Evolutionary conservation across 2,888 invertebrate genomes (phyloP), one percentile per base, ranked within the genome.

Genomic region (Nomada ferruginata): DNA sequence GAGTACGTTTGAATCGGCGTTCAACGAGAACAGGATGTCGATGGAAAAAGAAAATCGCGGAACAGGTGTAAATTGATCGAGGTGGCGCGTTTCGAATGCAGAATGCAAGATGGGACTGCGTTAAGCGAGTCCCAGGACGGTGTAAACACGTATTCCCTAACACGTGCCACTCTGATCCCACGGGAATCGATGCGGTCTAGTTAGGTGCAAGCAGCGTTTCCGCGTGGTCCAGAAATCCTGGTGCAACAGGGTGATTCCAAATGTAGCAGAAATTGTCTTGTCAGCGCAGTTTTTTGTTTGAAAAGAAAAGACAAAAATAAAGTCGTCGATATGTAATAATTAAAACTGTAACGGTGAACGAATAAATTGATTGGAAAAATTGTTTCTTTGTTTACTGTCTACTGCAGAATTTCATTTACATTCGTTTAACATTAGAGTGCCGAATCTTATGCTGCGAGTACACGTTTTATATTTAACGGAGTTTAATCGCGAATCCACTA

Each of bases 91-190:
- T 47, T 44, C 57, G 63, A 53, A 75, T 66, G 71, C 52, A 44
- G 61, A 65, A 66, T 52, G 59, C 64, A 60, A n/a, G 61, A 15
- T 29, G 36, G 26, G 60, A 44, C n/a, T 26, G 47, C 50, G 73
- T 60, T 60, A 70, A 76, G 65, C 44, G 65, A 42, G 50, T 79
- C 65, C 76, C 65, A 47, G 64, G 15, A 44, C 82, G 71, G 26
- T 71, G 84, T 85, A 82, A 85, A 81, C 81, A 71, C 23, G 79
- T 70, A 74, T 70, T 76, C 65, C 52, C 57, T n/a, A 78, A 71
- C 82, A 82, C 84, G 81, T 85, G 83, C 73, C 77, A 59, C 66
- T 44, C n/a, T n/a, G 61, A 84, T 76, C 84, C 65, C 78, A 36
- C 11, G 82, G 80, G 83, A 86, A 83, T 84, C 66, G 73, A 85